phyloP scores from a whole-genome alignment of 2,888 invertebrate genomes.

The Tetragonisca angustula region DNA sequence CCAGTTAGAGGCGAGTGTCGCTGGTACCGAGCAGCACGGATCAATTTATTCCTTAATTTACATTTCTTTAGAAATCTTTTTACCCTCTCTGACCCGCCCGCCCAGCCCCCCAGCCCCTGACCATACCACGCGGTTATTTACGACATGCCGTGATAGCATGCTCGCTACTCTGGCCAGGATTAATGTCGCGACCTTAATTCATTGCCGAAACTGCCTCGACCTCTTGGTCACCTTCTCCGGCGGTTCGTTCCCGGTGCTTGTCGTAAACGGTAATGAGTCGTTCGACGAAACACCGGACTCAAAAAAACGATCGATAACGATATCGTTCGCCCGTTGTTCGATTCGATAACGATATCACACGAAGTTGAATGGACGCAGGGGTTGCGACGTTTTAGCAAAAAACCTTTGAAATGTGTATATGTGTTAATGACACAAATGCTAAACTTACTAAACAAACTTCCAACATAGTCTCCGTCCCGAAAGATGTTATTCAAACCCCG shows the following conservation, averaged over 20 bases:
- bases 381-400: neutral
- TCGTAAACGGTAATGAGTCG: conserved; percentile 7
- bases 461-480: too few relatives aligned
- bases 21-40: conserved; percentile 71
- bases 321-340: neutral
- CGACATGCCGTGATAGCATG: conserved; percentile 71
- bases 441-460: too few relatives aligned
- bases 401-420: too few relatives aligned
- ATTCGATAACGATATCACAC: neutral
- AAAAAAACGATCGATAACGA: neutral
- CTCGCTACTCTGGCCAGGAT: conserved; percentile 49
- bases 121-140: conserved; percentile 62
- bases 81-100: conserved; percentile 17
- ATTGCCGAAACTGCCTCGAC: conserved; percentile 47
- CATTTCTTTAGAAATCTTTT: conserved; percentile 59
- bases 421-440: too few relatives aligned
- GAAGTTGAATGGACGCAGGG: neutral
- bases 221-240: conserved; percentile 26
- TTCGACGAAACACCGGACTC: conserved; percentile 6
- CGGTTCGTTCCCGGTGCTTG: conserved; percentile 14
- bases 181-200: conserved; percentile 64
- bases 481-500: too few relatives aligned
- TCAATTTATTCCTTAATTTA: conserved; percentile 72
- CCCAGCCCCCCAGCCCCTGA: neutral
- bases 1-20: conserved; percentile 34